These are phyloP conservation scores for Spheniscus mendiculus DNA, from an alignment of 2,113 vertebrate genomes.

Conservation along the genomic window DNA sequence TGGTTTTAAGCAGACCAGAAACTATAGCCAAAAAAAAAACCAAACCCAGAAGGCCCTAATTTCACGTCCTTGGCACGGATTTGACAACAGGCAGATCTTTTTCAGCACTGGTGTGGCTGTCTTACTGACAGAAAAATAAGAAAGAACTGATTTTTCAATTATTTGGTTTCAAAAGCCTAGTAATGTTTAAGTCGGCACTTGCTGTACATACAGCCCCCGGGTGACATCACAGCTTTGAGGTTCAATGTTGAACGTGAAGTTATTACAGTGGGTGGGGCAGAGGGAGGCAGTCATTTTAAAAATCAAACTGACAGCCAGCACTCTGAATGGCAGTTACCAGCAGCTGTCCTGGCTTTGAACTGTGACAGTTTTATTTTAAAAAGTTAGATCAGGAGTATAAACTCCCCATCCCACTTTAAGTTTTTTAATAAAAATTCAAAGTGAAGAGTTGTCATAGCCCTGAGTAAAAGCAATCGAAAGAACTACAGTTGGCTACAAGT, in stretches of 20 bases:
- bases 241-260: not conserved
- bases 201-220: not conserved
- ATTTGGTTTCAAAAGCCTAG: slow-evolving; percentile 19
- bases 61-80: not conserved
- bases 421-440: slow-evolving; percentile 57
- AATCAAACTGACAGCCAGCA: slow-evolving; percentile 18
- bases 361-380: slow-evolving; percentile 10
- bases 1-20: not conserved
- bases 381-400: slow-evolving; percentile 38
- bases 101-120: not conserved
- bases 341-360: slow-evolving; percentile 47
- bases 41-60: not conserved
- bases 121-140: not conserved
- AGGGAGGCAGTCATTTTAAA: slow-evolving; percentile 16
- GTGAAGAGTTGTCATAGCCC: slow-evolving; percentile 18
- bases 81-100: not conserved
- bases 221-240: slow-evolving; percentile 46
- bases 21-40: not conserved
- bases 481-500: not conserved
- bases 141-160: slow-evolving; percentile 26
- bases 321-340: slow-evolving; percentile 19
- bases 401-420: slow-evolving; percentile 9
- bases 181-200: not conserved
- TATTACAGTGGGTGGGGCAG: slow-evolving; percentile 36
- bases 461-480: slow-evolving; percentile 26